Conservation (phyloP, 2,113 vertebrate species). For the Camarhynchus parvulus region DNA sequence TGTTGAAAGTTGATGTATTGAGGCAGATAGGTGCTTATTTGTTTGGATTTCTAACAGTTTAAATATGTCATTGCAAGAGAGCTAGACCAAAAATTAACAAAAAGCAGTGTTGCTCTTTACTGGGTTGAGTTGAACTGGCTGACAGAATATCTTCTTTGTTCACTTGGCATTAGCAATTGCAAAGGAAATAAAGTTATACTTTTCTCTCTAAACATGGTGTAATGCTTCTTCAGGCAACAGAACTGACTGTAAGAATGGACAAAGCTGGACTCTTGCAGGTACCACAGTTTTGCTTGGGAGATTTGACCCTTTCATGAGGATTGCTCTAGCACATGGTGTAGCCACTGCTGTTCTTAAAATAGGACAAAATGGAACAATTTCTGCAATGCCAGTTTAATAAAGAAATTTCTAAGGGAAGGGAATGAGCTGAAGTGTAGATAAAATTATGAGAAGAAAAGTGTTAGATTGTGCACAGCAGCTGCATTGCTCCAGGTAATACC, state of each 20-base stretch:
- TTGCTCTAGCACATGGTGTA: not conserved
- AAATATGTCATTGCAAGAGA: not conserved
- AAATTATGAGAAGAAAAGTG: not conserved
- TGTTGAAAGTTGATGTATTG: not conserved
- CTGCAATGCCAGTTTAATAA: not conserved
- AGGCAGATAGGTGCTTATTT: not conserved
- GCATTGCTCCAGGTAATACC: not conserved
- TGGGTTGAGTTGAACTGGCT: not conserved
- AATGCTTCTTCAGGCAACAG: not conserved
- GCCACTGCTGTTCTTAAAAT: not conserved
- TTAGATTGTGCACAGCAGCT: not conserved
- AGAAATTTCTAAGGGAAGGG: not conserved
- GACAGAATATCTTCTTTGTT: not conserved
- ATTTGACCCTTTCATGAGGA: not conserved
- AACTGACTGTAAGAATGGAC: not conserved
- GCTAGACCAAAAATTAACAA: not conserved
- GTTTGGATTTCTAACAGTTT: not conserved
- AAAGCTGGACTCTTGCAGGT: not conserved
- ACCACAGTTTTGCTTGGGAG: not conserved
- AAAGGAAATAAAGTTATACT: not conserved
- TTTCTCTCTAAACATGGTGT: not conserved
- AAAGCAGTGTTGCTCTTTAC: not conserved
- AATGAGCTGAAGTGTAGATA: not conserved
- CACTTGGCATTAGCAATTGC: conserved; percentile 17
- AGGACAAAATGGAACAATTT: not conserved